A percentile compares a stretch with the other conserved stretches of the same genome.
phyloP scores from a whole-genome alignment of 2,888 invertebrate genomes.

The Drosophila barbarae region DNA sequence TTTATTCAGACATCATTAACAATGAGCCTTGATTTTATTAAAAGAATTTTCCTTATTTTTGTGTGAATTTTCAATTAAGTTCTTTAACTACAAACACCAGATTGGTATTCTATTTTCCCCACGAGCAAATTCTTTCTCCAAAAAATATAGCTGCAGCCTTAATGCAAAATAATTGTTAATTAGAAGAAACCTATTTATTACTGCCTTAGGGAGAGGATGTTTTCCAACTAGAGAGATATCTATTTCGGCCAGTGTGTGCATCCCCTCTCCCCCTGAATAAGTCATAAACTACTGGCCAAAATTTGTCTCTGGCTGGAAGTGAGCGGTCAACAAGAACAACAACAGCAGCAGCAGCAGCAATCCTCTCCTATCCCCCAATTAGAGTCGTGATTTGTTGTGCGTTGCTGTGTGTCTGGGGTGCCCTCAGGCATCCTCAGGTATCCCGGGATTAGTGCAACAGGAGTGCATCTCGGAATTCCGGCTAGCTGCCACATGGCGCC shows the following conservation, averaged over 20 bases:
- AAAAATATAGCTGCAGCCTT: not conserved
- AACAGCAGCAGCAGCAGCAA: not conserved
- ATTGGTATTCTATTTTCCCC: not conserved
- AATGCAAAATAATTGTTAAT: not conserved
- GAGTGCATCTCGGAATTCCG: constrained; percentile 22
- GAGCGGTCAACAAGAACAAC: constrained; percentile 1
- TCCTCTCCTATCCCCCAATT: constrained; percentile 13
- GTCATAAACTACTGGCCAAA: constrained; percentile 12
- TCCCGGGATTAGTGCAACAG: constrained; percentile 17
- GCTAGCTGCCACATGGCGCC: constrained; percentile 20
- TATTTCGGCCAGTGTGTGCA: constrained; percentile 3
- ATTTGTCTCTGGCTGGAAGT: constrained; percentile 4
- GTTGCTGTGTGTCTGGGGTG: not conserved
- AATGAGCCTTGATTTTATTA: not conserved
- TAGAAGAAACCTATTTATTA: too few relatives aligned
- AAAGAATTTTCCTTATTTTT: not conserved
- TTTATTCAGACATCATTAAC: not conserved
- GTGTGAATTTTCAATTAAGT: not conserved
- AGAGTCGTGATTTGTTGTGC: constrained; percentile 23
- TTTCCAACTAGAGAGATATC: not conserved
- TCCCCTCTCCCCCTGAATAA: not conserved
- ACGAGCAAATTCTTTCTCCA: too few relatives aligned
- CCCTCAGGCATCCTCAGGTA: not conserved
- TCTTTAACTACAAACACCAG: not conserved
- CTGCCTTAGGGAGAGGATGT: not conserved